phyloP scores from a whole-genome alignment of 2,797 vertebrate genomes.

The Anguilla megastoma region DNA sequence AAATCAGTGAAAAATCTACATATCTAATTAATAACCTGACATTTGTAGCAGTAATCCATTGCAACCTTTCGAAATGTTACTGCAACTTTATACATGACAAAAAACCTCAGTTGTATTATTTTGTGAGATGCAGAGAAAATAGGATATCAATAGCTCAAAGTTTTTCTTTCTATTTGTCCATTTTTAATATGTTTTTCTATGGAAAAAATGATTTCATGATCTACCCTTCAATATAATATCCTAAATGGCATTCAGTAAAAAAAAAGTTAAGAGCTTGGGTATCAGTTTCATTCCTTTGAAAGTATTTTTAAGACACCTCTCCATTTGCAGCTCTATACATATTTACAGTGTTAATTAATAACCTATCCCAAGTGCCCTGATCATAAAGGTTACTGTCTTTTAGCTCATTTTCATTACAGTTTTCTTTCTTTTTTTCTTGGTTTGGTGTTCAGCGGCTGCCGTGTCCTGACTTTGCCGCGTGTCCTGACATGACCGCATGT shows the following conservation, averaged over 20 bases:
- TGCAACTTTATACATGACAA: not conserved
- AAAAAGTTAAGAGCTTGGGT: not conserved
- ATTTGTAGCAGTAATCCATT: not conserved
- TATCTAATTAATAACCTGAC: not conserved
- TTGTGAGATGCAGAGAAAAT: not conserved
- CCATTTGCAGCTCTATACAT: not conserved
- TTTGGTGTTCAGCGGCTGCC: not conserved
- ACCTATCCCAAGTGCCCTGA: not conserved
- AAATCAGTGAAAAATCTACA: not conserved
- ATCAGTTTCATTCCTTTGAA: not conserved
- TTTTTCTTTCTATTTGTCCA: no score
- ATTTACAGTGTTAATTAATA: not conserved
- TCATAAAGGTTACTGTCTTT: not conserved
- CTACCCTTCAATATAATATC: not conserved
- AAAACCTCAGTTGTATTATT: not conserved
- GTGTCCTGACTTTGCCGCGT: no score
- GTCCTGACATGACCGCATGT: not conserved
- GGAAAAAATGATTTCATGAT: not conserved
- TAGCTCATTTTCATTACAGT: not conserved
- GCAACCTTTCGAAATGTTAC: not conserved
- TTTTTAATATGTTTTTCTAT: no score
- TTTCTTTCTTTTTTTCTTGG: not conserved
- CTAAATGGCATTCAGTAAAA: not conserved
- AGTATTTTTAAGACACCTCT: not conserved
- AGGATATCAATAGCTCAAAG: not conserved